Conservation (phyloP, 2,797 vertebrate genomes). For the Cryptoblepharus egeriae region DNA sequence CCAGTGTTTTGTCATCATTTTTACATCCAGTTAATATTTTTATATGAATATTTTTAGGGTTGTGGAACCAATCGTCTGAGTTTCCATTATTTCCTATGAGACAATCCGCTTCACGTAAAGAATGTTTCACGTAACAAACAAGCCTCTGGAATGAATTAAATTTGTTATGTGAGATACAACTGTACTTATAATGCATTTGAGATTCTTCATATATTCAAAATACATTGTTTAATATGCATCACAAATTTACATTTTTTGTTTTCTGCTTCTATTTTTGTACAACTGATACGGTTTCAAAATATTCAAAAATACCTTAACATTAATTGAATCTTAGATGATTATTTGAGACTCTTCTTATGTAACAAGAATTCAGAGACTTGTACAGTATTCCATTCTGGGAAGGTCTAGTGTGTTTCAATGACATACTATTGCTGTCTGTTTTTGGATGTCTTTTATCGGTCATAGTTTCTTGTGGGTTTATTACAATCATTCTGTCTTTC, state of each 20-base stretch:
- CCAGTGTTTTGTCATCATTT: no score
- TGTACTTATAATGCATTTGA: slow-evolving; percentile 41
- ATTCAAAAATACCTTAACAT: neutral
- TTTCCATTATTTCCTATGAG: no score
- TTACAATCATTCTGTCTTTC: no score
- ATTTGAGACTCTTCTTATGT: neutral
- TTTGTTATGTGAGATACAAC: no score
- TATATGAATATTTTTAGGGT: no score
- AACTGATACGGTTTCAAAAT: neutral
- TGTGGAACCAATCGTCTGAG: no score
- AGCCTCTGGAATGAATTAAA: no score
- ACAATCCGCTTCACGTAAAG: no score
- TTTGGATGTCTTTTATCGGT: no score
- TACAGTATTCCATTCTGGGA: neutral
- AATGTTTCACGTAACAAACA: no score
- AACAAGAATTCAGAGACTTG: neutral
- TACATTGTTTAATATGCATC: neutral
- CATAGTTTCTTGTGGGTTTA: no score
- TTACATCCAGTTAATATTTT: no score
- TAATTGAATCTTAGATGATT: neutral
- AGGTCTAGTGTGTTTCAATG: neutral
- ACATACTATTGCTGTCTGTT: neutral
- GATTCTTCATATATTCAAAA: slow-evolving; percentile 19
- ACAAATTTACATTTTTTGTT: neutral
- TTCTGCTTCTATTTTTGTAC: neutral